Base-by-base conservation (phyloP, 1,140 invertebrate species). In the Arion vulgaris region DNA sequence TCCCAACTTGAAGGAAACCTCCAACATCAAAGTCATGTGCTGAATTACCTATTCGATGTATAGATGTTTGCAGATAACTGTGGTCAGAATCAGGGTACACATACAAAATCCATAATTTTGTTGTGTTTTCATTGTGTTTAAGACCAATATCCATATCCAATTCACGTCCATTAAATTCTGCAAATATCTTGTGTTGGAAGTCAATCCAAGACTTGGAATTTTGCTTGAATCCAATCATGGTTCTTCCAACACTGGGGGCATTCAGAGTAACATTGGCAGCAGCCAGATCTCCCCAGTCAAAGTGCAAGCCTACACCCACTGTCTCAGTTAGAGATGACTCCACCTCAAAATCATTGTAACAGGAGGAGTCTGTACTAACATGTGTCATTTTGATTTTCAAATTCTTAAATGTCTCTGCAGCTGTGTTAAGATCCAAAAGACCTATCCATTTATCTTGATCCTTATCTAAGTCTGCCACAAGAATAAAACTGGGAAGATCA, bases 231-330 rank as follows among this genome's bases (percentile, higher is more conserved):
- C 79, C 79, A 23, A 80, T 19, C 39, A 72, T 32, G n/a, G 66
- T 71, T 0, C 68, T 9, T 23, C 68, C 68, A 53, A 80, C 45
- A 38, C 69, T 72, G 17, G 79, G 66, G 9, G 79, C 79, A 71
- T 28, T 41, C 4, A 80, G 51, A 26, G 77, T 68, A 4, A 79
- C 2, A 51, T 79, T 79, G 2, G 39, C 77, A 13, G 19, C 62
- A 13, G 45, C 62, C n/a, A 41, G 32, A 68, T 66, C 53, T 36
- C 77, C 62, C 77, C 77, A 79, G 62, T 79, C 77, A 26, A 80
- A 36, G 66, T 87, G 76, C 11, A 88, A 39, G 28, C 45, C 34
- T 1, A 73, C 62, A 36, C 88, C 82, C 28, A 86, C 85, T 51
- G 79, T 81, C 51, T 87, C 80, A 19, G 76, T 39, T 9, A 51